Percentiles rank a stretch among this genome's conserved stretches.
phyloP scores from a whole-genome alignment of 92 coral and sea anemone genomes.

The Muricea muricata region DNA sequence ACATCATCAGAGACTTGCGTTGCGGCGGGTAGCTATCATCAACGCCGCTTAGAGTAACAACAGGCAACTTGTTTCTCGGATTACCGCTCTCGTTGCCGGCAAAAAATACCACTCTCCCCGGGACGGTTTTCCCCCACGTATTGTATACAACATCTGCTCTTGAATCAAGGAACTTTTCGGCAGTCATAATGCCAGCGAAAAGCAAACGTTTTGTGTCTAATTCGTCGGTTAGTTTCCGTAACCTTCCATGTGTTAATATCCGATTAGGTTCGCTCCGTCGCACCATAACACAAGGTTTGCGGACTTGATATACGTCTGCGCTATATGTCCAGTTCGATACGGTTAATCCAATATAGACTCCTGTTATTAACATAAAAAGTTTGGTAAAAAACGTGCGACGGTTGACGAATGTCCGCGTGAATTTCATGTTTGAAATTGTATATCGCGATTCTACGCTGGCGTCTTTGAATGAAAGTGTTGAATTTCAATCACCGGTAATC shows the following conservation, averaged over 20 bases:
- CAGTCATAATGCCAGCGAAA: slow-evolving; percentile 95
- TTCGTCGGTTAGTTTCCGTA: slow-evolving; percentile 77
- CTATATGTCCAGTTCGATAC: background rate
- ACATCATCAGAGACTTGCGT: slow-evolving; percentile 95
- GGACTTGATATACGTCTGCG: background rate
- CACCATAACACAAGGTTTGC: background rate
- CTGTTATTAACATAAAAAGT: background rate
- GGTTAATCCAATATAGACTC: slow-evolving; percentile 3
- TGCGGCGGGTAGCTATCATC: slow-evolving; percentile 98
- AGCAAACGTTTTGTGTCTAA: slow-evolving; percentile 72
- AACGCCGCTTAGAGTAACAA: slow-evolving; percentile 83
- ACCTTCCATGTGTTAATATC: slow-evolving; percentile 46
- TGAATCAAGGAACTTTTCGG: slow-evolving; percentile 85
- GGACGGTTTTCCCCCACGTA: slow-evolving; percentile 87
- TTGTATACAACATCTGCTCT: slow-evolving; percentile 92
- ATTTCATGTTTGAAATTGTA: background rate
- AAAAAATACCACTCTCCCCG: slow-evolving; percentile 86
- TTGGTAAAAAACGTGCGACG: slow-evolving; percentile 1
- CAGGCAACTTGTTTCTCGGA: slow-evolving; percentile 59
- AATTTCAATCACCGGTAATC: slow-evolving; percentile 6
- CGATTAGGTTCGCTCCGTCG: background rate
- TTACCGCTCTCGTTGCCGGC: slow-evolving; percentile 64
- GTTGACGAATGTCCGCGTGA: slow-evolving; percentile 2
- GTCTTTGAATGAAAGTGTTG: background rate
- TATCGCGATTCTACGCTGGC: background rate